phyloP scores from a whole-genome alignment of 2,888 invertebrate species.

The Synanthedon andrenaeformis region DNA sequence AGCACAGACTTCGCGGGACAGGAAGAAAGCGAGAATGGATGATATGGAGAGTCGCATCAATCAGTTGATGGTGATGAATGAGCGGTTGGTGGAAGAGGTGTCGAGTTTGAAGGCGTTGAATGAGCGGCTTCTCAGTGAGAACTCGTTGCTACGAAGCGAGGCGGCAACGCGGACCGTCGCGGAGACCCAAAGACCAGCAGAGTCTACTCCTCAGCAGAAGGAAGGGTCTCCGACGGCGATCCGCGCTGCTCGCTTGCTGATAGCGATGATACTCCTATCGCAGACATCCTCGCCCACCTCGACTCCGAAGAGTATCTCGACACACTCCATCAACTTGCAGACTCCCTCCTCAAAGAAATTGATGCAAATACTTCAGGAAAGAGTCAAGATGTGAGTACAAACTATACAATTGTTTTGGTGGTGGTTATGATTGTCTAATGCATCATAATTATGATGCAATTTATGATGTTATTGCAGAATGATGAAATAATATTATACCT shows the following conservation, averaged over 20 bases:
- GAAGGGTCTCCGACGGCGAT: conserved; percentile 81
- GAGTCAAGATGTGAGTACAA: conserved; percentile 72
- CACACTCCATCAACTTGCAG: conserved; percentile 84
- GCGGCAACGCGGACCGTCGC: conserved; percentile 75
- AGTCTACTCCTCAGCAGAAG: conserved; percentile 96
- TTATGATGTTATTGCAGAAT: background rate
- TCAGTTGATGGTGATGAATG: conserved; percentile 73
- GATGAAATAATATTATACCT: too few relatives aligned
- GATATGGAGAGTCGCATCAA: conserved; percentile 83
- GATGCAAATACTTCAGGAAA: conserved; percentile 77
- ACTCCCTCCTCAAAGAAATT: conserved; percentile 84
- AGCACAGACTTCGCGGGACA: conserved; percentile 96
- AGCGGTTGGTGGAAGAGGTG: conserved; percentile 74
- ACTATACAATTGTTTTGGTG: background rate
- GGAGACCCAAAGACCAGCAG: conserved; percentile 81
- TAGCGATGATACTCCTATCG: conserved; percentile 85
- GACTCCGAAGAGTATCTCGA: conserved; percentile 79
- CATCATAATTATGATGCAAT: conserved; percentile 9
- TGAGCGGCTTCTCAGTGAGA: conserved; percentile 75
- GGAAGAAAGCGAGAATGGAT: conserved; percentile 94
- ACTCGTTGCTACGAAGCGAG: conserved; percentile 70
- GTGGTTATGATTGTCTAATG: background rate
- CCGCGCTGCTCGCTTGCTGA: conserved; percentile 78
- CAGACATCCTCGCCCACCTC: conserved; percentile 85
- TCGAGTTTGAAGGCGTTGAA: conserved; percentile 76